Percentiles rank a stretch among this genome's conserved stretches.
Evolutionary conservation across 2,888 invertebrate species (phyloP).

Genomic region (Odontothrips loti): DNA sequence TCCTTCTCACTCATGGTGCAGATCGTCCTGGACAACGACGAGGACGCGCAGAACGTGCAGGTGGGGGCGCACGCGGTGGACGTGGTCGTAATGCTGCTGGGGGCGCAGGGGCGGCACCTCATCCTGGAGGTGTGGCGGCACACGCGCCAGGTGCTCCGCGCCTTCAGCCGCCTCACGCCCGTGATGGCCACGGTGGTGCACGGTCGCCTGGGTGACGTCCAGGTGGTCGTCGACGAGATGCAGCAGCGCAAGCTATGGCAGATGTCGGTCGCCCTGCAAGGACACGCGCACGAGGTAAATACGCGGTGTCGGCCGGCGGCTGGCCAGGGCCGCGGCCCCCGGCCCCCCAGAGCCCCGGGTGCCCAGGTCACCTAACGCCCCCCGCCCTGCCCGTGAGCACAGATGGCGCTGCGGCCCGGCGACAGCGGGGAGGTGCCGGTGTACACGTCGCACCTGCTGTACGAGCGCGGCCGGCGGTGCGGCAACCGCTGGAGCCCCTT

Average conservation of each 20-base stretch:
- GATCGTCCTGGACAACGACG: background rate
- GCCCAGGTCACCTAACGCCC: too few species aligned
- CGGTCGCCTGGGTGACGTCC: background rate
- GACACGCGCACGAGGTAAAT: background rate
- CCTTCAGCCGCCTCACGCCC: background rate
- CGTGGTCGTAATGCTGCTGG: background rate
- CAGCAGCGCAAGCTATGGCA: background rate
- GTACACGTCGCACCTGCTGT: background rate
- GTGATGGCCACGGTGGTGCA: background rate
- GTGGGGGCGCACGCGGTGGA: background rate
- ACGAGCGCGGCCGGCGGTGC: background rate
- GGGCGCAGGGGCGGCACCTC: background rate
- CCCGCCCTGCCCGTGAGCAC: too few species aligned
- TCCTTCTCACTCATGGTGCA: background rate
- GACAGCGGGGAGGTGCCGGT: background rate
- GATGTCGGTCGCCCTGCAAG: background rate
- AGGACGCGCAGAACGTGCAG: background rate
- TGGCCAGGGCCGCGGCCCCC: too few species aligned
- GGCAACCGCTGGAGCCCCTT: background rate
- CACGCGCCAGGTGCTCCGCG: background rate
- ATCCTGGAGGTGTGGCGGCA: background rate
- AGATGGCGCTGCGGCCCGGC: background rate
- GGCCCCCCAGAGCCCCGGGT: too few species aligned
- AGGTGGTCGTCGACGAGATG: background rate
- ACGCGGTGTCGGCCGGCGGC: background rate